Percentiles rank a stretch among this genome's conserved stretches.
Evolutionary conservation across 2,113 vertebrate species (phyloP).

Genomic region (Anolis carolinensis): DNA sequence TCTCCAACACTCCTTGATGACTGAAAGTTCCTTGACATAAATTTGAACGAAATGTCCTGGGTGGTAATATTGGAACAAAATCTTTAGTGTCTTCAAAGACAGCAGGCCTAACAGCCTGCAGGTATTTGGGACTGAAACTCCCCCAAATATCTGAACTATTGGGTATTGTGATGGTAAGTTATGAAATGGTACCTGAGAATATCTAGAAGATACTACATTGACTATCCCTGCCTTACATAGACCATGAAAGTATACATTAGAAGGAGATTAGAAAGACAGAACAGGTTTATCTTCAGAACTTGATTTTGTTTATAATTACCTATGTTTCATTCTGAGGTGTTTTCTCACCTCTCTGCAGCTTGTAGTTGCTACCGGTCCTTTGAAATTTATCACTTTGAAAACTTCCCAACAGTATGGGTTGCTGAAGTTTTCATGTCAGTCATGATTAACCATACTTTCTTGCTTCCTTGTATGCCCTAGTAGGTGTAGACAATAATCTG

Average conservation of each 20-base stretch:
- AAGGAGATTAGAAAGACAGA: background rate
- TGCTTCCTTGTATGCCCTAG: conserved; percentile 31
- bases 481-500: conserved; percentile 34
- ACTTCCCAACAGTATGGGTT: conserved; percentile 27
- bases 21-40: background rate
- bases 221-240: background rate
- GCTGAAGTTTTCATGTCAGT: conserved; percentile 12
- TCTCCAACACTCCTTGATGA: background rate
- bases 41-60: background rate
- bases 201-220: background rate
- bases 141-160: no score
- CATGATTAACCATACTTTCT: conserved; percentile 47
- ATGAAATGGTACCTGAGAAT: no score
- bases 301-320: conserved; percentile 23
- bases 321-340: background rate
- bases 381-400: conserved; percentile 46
- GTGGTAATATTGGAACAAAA: background rate
- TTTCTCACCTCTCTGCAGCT: background rate
- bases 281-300: conserved; percentile 16
- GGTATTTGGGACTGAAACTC: no score
- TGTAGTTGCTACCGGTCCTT: conserved; percentile 28
- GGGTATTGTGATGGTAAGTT: no score
- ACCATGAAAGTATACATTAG: conserved; percentile 21
- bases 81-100: no score
- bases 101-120: no score